A percentile compares a stretch with the other conserved stretches of the same genome.
These are phyloP conservation scores for Argyrosomus japonicus DNA, from an alignment of 2,113 vertebrate species.

Conservation along the genomic window DNA sequence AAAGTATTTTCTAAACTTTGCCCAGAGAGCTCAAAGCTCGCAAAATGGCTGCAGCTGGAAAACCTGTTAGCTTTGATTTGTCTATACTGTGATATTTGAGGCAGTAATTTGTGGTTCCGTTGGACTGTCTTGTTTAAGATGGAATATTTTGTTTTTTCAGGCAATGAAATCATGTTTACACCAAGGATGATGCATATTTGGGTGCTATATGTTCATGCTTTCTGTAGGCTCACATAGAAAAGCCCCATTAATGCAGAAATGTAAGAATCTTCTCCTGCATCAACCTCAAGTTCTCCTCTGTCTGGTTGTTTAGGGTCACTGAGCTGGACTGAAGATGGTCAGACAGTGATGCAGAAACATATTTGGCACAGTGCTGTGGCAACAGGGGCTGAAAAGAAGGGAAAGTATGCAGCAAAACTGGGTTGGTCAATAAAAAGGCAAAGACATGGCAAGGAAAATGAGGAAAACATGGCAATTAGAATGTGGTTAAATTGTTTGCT, in stretches of 20 bases:
- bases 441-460: constrained; percentile 14
- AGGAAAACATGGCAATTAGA: constrained; percentile 9
- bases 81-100: constrained; percentile 29
- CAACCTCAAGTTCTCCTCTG: background rate
- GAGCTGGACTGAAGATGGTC: constrained; percentile 26
- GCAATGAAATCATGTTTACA: background rate
- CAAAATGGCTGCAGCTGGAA: constrained; percentile 22
- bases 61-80: constrained; percentile 11
- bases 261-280: background rate
- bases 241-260: too few relatives aligned
- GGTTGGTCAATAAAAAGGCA: constrained; percentile 24
- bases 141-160: background rate
- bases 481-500: constrained; percentile 29
- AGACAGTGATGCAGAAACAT: constrained; percentile 26
- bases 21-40: background rate
- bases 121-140: too few relatives aligned
- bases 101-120: constrained; percentile 1
- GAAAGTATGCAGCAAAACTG: constrained; percentile 41
- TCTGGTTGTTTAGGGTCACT: constrained; percentile 28
- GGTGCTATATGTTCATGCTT: background rate
- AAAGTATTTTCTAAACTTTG: constrained; percentile 25
- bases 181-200: background rate
- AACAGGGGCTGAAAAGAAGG: constrained; percentile 12
- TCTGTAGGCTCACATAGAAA: background rate
- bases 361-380: constrained; percentile 31